Evolutionary conservation across 2,113 vertebrate species (phyloP).

Genomic region (Baryphthengus martii): DNA sequence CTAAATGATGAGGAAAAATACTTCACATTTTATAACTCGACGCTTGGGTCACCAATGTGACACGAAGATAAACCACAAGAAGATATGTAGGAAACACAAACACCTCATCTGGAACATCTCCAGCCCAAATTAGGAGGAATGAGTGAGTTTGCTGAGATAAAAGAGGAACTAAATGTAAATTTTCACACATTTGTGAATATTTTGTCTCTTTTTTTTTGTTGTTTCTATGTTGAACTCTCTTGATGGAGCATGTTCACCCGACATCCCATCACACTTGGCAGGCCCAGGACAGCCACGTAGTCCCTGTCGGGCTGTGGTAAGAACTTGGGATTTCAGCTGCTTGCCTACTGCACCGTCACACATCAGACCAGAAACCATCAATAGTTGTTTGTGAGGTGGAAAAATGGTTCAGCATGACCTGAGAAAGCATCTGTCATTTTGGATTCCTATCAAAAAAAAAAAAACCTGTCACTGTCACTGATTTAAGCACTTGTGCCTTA

Average conservation of each 20-base stretch:
- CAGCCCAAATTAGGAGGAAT: background rate
- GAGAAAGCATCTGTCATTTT: background rate
- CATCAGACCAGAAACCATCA: background rate
- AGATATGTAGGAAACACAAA: background rate
- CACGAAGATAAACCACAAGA: background rate
- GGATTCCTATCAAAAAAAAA: background rate
- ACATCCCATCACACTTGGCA: background rate
- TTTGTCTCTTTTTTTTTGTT: background rate
- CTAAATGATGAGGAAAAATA: background rate
- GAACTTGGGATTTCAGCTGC: background rate
- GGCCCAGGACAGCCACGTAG: background rate
- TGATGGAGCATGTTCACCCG: background rate
- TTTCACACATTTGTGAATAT: background rate
- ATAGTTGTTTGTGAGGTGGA: background rate
- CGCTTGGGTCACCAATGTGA: background rate
- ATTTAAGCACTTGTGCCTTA: accelerated
- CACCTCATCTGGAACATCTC: background rate
- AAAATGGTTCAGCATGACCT: background rate
- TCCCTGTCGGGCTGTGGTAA: background rate
- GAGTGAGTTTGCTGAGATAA: background rate
- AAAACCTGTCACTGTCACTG: background rate
- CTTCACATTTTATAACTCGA: background rate
- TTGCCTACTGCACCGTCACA: background rate
- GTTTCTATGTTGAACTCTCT: background rate
- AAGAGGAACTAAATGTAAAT: background rate